Evolutionary conservation across 1,140 invertebrate genomes (phyloP).

Genomic region (Diorhabda elongata): DNA sequence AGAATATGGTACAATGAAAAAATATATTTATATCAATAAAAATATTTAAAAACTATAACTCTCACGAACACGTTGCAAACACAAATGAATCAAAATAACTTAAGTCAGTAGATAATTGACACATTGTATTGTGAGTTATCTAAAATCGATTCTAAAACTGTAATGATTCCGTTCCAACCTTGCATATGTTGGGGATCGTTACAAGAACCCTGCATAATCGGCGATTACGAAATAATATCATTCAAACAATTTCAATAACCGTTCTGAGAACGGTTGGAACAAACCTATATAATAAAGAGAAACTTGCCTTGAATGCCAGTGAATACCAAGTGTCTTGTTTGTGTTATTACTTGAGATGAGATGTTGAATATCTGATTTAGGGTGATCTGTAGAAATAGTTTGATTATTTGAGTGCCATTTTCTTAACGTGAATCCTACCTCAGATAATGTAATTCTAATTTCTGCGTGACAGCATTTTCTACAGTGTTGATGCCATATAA

Average conservation of each 20-base stretch:
- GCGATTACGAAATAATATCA: conserved; percentile 24
- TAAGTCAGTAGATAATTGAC: too few species aligned
- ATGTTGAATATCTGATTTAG: not conserved
- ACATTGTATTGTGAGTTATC: not conserved
- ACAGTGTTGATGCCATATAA: too few species aligned
- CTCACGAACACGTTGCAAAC: not conserved
- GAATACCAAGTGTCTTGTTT: conserved; percentile 4
- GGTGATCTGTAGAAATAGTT: too few species aligned
- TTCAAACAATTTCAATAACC: conserved; percentile 32
- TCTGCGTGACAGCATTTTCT: too few species aligned
- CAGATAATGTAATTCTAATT: too few species aligned
- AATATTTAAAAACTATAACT: not conserved
- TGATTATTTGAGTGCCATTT: not conserved
- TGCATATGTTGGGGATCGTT: not conserved
- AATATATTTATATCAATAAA: not conserved
- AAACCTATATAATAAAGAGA: conserved; percentile 37
- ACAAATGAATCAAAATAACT: not conserved
- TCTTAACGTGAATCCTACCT: not conserved
- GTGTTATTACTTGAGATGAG: not conserved
- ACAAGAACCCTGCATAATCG: conserved; percentile 15
- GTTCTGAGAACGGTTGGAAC: conserved; percentile 46
- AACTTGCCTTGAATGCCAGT: not conserved
- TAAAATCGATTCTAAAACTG: not conserved
- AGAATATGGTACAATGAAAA: conserved; percentile 30
- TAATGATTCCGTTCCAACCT: not conserved